phyloP scores from a whole-genome alignment of 2,113 vertebrate genomes.

The Oryzias celebensis region DNA sequence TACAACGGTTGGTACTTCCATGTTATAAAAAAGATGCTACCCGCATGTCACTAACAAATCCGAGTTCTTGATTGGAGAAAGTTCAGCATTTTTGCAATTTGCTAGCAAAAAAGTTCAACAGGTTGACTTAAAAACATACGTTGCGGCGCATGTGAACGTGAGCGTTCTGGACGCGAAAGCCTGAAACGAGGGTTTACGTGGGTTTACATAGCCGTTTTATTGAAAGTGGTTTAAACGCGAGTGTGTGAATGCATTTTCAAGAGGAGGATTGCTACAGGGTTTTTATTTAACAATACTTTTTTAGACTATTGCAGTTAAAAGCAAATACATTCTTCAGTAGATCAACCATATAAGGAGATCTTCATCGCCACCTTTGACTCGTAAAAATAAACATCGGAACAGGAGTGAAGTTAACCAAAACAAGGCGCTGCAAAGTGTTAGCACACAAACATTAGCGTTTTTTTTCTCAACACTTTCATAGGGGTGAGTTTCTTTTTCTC shows the following conservation, averaged over 20 bases:
- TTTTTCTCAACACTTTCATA: not conserved
- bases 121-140: no score
- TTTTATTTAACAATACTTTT: not conserved
- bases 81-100: no score
- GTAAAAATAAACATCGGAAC: constrained; percentile 34
- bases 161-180: no score
- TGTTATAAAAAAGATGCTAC: no score
- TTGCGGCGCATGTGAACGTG: no score
- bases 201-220: no score
- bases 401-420: constrained; percentile 17
- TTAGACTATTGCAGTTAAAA: constrained; percentile 27
- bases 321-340: constrained; percentile 58
- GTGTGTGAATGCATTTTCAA: not conserved
- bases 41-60: no score
- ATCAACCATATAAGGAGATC: constrained; percentile 68
- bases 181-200: no score
- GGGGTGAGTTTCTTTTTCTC: not conserved
- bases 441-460: not conserved
- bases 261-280: not conserved
- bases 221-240: no score
- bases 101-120: no score
- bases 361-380: constrained; percentile 36
- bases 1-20: no score
- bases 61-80: no score
- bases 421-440: not conserved